Evolutionary conservation across 2,113 vertebrate species (phyloP).

Genomic region (Sinocyclocheilus anshuiensis): DNA sequence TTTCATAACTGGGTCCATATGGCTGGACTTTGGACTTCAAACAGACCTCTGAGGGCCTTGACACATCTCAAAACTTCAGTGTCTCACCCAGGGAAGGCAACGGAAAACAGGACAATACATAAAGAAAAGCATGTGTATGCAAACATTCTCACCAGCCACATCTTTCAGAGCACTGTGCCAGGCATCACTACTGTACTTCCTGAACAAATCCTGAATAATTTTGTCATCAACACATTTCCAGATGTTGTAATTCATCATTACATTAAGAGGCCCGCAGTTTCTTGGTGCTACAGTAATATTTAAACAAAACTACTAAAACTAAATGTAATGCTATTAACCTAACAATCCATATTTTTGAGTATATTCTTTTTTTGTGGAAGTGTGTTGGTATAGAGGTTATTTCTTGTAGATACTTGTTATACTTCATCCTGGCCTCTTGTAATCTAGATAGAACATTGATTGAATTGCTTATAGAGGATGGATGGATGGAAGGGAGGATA

Average conservation of each 20-base stretch:
- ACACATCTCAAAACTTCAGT: constrained; percentile 66
- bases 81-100: constrained; percentile 61
- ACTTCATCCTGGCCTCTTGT: neutral
- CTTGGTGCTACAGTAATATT: neutral
- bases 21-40: constrained; percentile 68
- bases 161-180: neutral
- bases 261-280: neutral
- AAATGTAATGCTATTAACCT: neutral
- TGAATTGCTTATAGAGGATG: too few relatives aligned
- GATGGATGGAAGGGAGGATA: too few relatives aligned
- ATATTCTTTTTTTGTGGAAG: neutral
- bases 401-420: neutral
- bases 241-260: constrained; percentile 51
- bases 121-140: constrained; percentile 65
- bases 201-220: constrained; percentile 27
- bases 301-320: too few relatives aligned
- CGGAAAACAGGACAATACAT: constrained; percentile 20
- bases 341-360: neutral
- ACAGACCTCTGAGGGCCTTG: constrained; percentile 67
- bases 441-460: too few relatives aligned
- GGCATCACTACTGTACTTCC: neutral
- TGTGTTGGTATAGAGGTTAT: neutral
- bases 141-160: constrained; percentile 22
- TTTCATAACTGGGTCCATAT: constrained; percentile 72
- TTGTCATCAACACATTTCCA: constrained; percentile 34